Base-by-base conservation (phyloP, 1,140 invertebrate species). In the Diabrotica virgifera region DNA sequence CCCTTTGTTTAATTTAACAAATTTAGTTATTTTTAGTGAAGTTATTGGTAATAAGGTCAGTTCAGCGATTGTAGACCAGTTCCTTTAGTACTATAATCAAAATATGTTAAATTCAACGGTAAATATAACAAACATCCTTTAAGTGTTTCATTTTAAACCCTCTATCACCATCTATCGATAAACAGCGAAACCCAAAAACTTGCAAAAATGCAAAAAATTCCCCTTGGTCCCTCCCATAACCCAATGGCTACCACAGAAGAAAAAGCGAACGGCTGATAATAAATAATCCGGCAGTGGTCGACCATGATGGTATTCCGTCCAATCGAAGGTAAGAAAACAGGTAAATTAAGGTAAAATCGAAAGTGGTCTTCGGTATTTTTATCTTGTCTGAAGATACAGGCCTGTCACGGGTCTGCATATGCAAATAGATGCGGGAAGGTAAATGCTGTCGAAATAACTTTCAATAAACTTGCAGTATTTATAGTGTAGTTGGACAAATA, bases 261-360 rank as follows among this genome's bases (percentile, higher is more conserved):
- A 66, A 64, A 37, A 65, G 67, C 67, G 64, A 66, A 50, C 36
- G 13, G n/a, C 52, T 13, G 50, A 66, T 46, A 69, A 69, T 65
- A 62, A 67, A 62, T 54, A 60, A 11, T 62, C 10, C 36, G 50
- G 61, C 4, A 53, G 13, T 60, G 9, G 65, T 55, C 63, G 64
- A 64, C 70, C 68, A 63, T 67, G 65, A 56, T 62, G 59, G 14
- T 58, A 46, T 36, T 52, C 46, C 50, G 37, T 56, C 70, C 70
- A 71, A 71, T 71, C n/a, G 54, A 52, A 63, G 36, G 14, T 46
- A 59, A 64, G 67, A 58, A 59, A 64, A 54, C 13, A 65, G 37
- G 63, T 60, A 61, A 55, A 38, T 10, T 55, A 24, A n/a, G 14
- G n/a, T 8, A 8, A 37, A 38, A 59, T 13, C 35, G 5, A 12